These are phyloP conservation scores for Acleris literana DNA, from an alignment of 2,888 invertebrate species.

Conservation along the genomic window DNA sequence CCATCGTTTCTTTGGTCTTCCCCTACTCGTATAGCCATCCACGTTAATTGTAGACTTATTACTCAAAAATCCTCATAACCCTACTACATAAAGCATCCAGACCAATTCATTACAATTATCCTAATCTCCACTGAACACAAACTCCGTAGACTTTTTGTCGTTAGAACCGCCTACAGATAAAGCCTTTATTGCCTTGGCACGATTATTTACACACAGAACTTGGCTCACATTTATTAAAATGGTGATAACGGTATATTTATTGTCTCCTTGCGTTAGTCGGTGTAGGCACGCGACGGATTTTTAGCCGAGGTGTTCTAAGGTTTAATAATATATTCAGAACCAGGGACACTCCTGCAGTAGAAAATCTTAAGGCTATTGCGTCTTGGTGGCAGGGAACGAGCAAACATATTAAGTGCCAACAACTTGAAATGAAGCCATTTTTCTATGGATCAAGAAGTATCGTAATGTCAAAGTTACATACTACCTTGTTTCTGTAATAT, in stretches of 20 bases:
- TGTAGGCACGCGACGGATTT: constrained; percentile 65
- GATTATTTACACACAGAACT: constrained; percentile 73
- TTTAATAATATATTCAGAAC: too few species aligned
- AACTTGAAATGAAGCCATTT: too few species aligned
- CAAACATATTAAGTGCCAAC: too few species aligned
- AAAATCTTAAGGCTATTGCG: too few species aligned
- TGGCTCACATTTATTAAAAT: constrained; percentile 78
- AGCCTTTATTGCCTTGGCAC: constrained; percentile 63
- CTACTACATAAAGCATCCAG: constrained; percentile 2
- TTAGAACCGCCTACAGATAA: constrained; percentile 56
- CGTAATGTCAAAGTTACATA: too few species aligned
- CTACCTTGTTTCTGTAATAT: neutral
- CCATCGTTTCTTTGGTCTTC: too few species aligned
- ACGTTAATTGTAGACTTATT: too few species aligned
- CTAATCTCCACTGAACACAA: constrained; percentile 48
- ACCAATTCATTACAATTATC: constrained; percentile 5
- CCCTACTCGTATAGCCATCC: too few species aligned
- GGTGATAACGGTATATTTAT: constrained; percentile 80
- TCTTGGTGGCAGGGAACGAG: too few species aligned
- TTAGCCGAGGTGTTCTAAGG: neutral
- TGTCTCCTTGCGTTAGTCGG: constrained; percentile 61
- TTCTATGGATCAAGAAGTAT: too few species aligned
- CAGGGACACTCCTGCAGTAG: too few species aligned
- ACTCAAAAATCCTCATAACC: neutral
- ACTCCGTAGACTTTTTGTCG: constrained; percentile 53